Conservation (phyloP, 2,113 vertebrate species). For the Tylochromis polylepis region DNA sequence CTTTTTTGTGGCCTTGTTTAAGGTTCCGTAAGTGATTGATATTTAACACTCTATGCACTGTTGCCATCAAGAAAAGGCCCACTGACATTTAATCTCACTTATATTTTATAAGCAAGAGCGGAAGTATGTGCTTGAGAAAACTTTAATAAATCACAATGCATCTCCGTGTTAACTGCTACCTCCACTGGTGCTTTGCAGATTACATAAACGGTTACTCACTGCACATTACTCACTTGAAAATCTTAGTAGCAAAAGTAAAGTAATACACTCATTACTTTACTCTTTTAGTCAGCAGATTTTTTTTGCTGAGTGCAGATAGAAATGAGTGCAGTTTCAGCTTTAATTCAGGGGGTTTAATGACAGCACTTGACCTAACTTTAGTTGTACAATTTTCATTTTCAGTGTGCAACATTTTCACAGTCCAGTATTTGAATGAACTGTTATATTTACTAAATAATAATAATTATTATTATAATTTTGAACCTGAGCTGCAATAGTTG, state of each 20-base stretch:
- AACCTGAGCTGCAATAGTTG: neutral
- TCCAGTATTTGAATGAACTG: neutral
- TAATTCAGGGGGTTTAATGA: neutral
- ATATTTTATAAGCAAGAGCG: constrained; percentile 13
- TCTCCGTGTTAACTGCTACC: neutral
- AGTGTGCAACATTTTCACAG: neutral
- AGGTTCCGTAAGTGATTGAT: neutral
- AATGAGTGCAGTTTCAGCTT: neutral
- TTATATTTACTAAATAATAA: neutral
- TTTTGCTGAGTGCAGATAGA: neutral
- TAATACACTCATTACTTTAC: neutral
- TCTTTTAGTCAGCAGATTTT: neutral
- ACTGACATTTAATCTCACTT: neutral
- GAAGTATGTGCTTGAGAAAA: neutral
- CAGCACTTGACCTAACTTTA: neutral
- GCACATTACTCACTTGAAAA: neutral
- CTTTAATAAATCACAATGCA: neutral
- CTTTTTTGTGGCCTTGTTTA: neutral
- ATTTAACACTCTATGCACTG: neutral
- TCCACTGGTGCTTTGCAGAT: neutral
- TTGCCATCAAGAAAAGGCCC: neutral
- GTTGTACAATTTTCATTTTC: neutral
- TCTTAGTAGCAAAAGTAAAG: neutral
- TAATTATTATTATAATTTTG: neutral
- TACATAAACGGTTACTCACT: neutral